A percentile compares a stretch with the other conserved stretches of the same genome.
Evolutionary conservation across 2,888 invertebrate species (phyloP).

Genomic region (Cotesia congregata): DNA sequence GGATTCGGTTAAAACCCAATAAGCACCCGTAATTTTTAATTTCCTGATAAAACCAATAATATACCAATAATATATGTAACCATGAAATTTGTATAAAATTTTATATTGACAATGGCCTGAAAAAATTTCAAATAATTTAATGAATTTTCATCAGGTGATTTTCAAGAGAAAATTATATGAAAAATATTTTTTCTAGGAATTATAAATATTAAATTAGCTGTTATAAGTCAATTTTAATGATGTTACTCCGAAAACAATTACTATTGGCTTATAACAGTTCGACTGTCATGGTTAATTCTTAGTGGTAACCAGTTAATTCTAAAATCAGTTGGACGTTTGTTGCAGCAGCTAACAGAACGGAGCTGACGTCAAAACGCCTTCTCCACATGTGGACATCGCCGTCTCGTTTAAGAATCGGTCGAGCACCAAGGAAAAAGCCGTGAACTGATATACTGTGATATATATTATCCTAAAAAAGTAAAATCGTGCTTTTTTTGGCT

Average conservation of each 20-base stretch:
- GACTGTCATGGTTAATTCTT: conserved; percentile 19
- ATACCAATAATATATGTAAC: too few relatives aligned
- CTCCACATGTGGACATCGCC: conserved; percentile 71
- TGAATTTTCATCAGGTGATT: too few relatives aligned
- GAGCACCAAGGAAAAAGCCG: conserved; percentile 69
- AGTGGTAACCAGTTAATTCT: not conserved
- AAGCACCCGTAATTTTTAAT: too few relatives aligned
- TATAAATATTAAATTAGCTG: not conserved
- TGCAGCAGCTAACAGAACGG: conserved; percentile 64
- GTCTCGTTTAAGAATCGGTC: conserved; percentile 68
- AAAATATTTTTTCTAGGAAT: too few relatives aligned
- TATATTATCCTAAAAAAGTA: not conserved
- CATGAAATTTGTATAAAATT: too few relatives aligned
- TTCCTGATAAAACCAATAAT: too few relatives aligned
- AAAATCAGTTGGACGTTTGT: conserved; percentile 43
- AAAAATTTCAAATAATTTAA: too few relatives aligned
- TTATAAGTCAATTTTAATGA: not conserved
- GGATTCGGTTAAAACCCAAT: too few relatives aligned
- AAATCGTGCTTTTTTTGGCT: conserved; percentile 8
- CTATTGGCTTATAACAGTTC: conserved; percentile 4
- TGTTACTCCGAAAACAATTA: not conserved
- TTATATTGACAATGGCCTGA: too few relatives aligned
- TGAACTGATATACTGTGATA: conserved; percentile 22
- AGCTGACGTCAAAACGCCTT: conserved; percentile 66
- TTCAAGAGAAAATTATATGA: too few relatives aligned